Percentiles rank a stretch among this genome's conserved stretches.
Conservation (phyloP, 2,797 vertebrate genomes). For the Eulemur coronatus region DNA sequence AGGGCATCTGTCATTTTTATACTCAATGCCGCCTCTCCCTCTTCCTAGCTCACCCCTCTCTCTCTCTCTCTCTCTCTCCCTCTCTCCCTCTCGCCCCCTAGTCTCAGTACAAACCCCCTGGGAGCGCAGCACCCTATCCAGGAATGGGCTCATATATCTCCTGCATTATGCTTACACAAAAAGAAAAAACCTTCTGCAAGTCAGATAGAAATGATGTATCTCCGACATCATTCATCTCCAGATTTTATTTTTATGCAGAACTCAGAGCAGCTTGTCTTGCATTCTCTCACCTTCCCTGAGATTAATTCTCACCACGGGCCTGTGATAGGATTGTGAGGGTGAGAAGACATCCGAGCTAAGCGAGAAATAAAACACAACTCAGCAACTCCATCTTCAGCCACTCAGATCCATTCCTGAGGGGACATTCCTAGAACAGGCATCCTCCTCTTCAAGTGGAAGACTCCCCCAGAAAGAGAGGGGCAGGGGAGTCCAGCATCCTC, state of each 20-base stretch:
- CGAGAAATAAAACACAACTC: background rate
- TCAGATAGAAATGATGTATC: background rate
- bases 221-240: background rate
- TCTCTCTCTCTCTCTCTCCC: background rate
- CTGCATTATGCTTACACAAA: background rate
- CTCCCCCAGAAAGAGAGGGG: background rate
- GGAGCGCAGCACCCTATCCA: background rate
- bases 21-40: background rate
- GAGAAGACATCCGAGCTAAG: constrained; percentile 42
- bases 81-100: background rate
- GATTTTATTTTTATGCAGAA: constrained; percentile 62
- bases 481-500: fast-evolving
- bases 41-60: background rate
- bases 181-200: background rate
- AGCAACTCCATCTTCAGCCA: background rate
- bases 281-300: constrained; percentile 33
- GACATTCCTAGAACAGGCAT: fast-evolving
- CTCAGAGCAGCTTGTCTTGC: background rate
- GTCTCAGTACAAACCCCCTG: constrained; percentile 18
- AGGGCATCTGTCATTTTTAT: constrained; percentile 77
- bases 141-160: constrained; percentile 22
- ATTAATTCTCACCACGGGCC: constrained; percentile 56
- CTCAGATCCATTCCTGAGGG: background rate
- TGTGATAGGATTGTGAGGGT: background rate
- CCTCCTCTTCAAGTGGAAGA: too few species aligned